Percentiles rank a stretch among this genome's conserved stretches.
phyloP scores from a whole-genome alignment of 1,140 invertebrate genomes.

The Drosophila baimaii region DNA sequence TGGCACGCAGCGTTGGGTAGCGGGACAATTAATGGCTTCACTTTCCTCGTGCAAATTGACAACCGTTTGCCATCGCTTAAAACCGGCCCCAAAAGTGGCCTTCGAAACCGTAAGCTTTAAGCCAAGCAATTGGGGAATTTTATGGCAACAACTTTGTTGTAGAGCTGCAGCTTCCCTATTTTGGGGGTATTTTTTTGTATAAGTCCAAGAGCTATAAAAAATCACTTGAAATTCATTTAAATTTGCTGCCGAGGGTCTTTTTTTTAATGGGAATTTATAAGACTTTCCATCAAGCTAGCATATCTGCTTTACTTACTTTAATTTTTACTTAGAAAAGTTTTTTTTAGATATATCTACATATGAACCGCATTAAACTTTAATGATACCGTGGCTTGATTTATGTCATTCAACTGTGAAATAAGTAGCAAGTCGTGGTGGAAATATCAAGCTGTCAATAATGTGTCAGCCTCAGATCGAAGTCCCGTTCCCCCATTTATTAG shows the following conservation, averaged over 20 bases:
- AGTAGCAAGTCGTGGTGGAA: slow-evolving; percentile 15
- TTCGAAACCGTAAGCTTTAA: slow-evolving; percentile 18
- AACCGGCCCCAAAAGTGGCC: slow-evolving; percentile 23
- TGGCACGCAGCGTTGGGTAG: slow-evolving; percentile 8
- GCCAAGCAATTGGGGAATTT: slow-evolving; percentile 8
- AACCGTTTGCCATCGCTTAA: slow-evolving; percentile 25
- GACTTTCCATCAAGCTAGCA: not conserved
- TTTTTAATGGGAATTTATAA: not conserved
- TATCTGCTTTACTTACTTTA: not conserved
- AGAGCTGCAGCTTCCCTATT: not conserved
- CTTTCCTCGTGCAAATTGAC: slow-evolving; percentile 57
- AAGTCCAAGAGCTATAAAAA: not conserved
- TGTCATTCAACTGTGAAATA: slow-evolving; percentile 61
- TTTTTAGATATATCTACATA: not conserved
- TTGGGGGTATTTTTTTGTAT: not conserved
- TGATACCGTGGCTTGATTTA: slow-evolving; percentile 37
- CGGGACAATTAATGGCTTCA: slow-evolving; percentile 70
- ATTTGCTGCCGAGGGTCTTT: not conserved
- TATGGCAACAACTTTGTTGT: slow-evolving; percentile 17
- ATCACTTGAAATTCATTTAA: slow-evolving; percentile 12
- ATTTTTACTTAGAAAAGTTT: not conserved
- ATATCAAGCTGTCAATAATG: slow-evolving; percentile 61
- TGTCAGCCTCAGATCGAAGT: slow-evolving; percentile 54
- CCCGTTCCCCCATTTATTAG: slow-evolving; percentile 18
- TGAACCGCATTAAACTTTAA: slow-evolving; percentile 45